Evolutionary conservation across 1,140 invertebrate species (phyloP).

Genomic region (Ptiloglossa arizonensis): DNA sequence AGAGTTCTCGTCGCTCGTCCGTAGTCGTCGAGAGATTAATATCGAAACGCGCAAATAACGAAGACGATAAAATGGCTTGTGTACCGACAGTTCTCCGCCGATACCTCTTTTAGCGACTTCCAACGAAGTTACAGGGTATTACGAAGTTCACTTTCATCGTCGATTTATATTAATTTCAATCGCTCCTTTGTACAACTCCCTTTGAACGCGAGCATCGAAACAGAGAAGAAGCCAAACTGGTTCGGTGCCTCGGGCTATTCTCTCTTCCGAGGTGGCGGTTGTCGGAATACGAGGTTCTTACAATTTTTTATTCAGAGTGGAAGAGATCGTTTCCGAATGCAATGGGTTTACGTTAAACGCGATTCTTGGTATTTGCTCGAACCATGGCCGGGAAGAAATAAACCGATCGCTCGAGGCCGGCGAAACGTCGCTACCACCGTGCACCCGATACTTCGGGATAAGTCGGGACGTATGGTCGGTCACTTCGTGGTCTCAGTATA

Average conservation of each 20-base stretch:
- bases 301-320: neutral
- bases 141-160: slow-evolving; percentile 15
- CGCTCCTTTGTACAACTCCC: slow-evolving; percentile 9
- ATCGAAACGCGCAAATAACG: neutral
- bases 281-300: slow-evolving; percentile 2
- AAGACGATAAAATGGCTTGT: neutral
- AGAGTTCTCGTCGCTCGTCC: neutral
- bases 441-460: too few species aligned
- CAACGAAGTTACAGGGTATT: neutral
- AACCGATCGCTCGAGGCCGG: too few species aligned
- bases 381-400: too few species aligned
- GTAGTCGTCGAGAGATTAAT: too few species aligned
- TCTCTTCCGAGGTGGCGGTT: neutral
- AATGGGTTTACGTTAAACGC: too few species aligned
- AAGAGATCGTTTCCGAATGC: neutral
- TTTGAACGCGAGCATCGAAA: neutral
- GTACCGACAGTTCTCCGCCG: neutral
- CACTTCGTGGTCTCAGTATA: too few species aligned
- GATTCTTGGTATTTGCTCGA: too few species aligned
- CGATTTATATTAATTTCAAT: slow-evolving; percentile 22
- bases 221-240: slow-evolving; percentile 2
- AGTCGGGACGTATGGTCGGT: too few species aligned
- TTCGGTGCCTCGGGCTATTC: neutral
- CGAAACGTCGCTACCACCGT: too few species aligned
- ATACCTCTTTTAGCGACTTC: neutral